Conservation (phyloP, 2,888 invertebrate genomes). For the Diarsia brunnea region DNA sequence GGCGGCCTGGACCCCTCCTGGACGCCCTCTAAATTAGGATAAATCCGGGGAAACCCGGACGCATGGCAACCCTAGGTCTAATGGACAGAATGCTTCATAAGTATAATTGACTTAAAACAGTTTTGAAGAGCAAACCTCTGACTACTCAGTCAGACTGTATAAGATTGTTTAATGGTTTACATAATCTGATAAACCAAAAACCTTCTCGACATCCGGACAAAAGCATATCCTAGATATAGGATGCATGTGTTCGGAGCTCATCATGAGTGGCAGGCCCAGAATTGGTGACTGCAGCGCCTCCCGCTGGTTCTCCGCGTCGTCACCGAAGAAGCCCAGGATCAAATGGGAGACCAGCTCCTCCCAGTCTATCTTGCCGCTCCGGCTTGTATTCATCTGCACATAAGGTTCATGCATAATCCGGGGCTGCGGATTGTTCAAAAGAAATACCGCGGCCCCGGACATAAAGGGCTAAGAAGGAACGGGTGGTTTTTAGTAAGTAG, state of each 20-base stretch:
- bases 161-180: not conserved
- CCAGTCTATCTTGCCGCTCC: conserved; percentile 92
- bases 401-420: not conserved
- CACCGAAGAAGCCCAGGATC: conserved; percentile 93
- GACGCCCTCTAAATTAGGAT: too few relatives aligned
- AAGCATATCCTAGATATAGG: conserved; percentile 92
- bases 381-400: conserved; percentile 89
- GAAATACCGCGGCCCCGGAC: too few relatives aligned
- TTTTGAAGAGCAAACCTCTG: not conserved
- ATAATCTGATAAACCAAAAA: conserved; percentile 57
- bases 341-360: conserved; percentile 95
- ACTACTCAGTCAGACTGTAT: not conserved
- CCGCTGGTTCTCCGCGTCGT: conserved; percentile 92
- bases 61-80: too few relatives aligned
- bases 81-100: not conserved
- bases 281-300: conserved; percentile 92
- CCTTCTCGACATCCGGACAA: conserved; percentile 91
- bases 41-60: too few relatives aligned
- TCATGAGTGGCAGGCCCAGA: conserved; percentile 89
- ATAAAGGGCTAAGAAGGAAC: too few relatives aligned
- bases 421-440: too few relatives aligned
- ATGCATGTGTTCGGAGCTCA: conserved; percentile 93
- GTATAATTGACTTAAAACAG: not conserved
- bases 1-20: too few relatives aligned
- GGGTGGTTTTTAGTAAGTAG: too few relatives aligned